Evolutionary conservation across 2,888 invertebrate species (phyloP).

Genomic region (Drosophila ustulata): DNA sequence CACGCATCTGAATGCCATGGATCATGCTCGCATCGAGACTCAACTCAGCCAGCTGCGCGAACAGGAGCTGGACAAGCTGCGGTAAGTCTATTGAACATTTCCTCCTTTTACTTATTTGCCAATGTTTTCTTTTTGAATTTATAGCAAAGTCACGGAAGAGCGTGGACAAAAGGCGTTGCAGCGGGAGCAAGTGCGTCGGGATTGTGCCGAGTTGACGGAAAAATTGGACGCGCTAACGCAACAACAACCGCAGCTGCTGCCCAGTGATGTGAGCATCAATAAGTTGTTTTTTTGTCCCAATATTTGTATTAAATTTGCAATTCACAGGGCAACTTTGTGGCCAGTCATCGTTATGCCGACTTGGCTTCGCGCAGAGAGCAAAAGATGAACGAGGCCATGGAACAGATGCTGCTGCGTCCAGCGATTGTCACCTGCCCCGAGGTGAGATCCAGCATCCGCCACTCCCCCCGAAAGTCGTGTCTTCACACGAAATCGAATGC

Average conservation of each 20-base stretch:
- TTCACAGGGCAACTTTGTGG: constrained; percentile 83
- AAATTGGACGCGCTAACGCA: constrained; percentile 85
- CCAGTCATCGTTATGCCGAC: constrained; percentile 85
- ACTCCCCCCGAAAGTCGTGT: neutral
- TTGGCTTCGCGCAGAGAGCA: constrained; percentile 85
- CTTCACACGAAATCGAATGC: constrained; percentile 5
- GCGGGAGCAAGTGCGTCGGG: constrained; percentile 85
- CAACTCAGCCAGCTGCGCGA: constrained; percentile 64
- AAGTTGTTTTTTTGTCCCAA: neutral
- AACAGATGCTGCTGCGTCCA: constrained; percentile 83
- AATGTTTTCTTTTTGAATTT: neutral
- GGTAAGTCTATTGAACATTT: constrained; percentile 48
- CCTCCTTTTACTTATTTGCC: neutral
- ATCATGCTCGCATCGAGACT: constrained; percentile 76
- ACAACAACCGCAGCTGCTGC: constrained; percentile 73
- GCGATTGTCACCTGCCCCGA: constrained; percentile 83
- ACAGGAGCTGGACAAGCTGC: constrained; percentile 66
- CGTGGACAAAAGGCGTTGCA: constrained; percentile 86
- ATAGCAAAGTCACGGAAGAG: constrained; percentile 78
- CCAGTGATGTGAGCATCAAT: constrained; percentile 72
- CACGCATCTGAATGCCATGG: constrained; percentile 75
- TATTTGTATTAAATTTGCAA: neutral
- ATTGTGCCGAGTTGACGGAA: constrained; percentile 86
- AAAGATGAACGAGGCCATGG: constrained; percentile 86
- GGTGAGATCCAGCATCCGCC: constrained; percentile 26